phyloP scores from a whole-genome alignment of 2,888 invertebrate genomes.

The Erebia ligea region DNA sequence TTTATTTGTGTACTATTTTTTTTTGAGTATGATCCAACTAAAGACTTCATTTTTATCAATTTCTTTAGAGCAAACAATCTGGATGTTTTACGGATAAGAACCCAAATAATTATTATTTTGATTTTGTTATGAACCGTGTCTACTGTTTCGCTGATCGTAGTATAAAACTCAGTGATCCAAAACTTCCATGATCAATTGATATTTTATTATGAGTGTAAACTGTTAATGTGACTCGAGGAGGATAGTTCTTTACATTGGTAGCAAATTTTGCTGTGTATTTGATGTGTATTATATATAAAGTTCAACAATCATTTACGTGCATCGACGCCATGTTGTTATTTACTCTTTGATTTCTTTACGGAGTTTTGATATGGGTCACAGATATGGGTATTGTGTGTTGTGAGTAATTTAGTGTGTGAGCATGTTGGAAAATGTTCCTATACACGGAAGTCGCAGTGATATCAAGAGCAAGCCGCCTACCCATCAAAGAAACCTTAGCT shows the following conservation, averaged over 20 bases:
- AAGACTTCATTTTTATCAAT: too few species aligned
- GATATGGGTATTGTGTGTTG: conserved; percentile 71
- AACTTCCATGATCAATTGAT: neutral
- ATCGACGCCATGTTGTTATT: conserved; percentile 80
- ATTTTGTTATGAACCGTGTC: too few species aligned
- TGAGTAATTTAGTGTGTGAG: conserved; percentile 68
- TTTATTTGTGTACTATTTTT: too few species aligned
- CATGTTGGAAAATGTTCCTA: conserved; percentile 82
- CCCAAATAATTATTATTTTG: too few species aligned
- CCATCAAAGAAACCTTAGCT: conserved; percentile 94
- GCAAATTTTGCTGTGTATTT: conserved; percentile 1
- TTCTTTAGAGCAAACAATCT: too few species aligned
- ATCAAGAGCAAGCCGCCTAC: conserved; percentile 69
- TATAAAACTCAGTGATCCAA: neutral
- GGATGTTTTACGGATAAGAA: too few species aligned
- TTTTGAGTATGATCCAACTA: too few species aligned
- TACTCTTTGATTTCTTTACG: conserved; percentile 68
- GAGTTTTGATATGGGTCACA: conserved; percentile 68
- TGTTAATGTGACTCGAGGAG: neutral
- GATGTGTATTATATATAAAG: conserved; percentile 1
- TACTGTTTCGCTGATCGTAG: too few species aligned
- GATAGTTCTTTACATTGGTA: neutral
- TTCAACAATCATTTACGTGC: conserved; percentile 39
- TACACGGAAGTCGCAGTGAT: conserved; percentile 76
- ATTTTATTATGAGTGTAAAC: neutral